Evolutionary conservation across 1,140 invertebrate genomes (phyloP), one percentile per base, ranked within the genome.

Genomic region (Frieseomelitta varia): DNA sequence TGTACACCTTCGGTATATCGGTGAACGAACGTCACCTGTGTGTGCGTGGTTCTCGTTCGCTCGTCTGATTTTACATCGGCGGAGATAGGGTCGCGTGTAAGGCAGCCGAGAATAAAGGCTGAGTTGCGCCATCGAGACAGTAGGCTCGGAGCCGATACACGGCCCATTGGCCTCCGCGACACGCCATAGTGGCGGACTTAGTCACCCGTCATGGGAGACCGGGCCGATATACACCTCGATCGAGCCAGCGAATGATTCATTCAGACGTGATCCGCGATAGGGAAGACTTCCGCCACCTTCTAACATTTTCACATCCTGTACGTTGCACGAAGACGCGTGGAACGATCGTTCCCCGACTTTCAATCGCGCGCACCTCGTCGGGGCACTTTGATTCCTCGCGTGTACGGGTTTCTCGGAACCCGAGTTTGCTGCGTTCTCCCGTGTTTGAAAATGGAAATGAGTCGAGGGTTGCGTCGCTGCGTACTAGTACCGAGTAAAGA

Each of bases 151-250:
- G 72, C 58, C 85, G 74, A 79, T 73, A 63, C 69, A 21, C 56
- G 63, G 51, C n/a, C 30, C 79, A 87, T 88, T 85, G 87, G 58
- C 53, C 56, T 34, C 85, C 55, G 84, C 71, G 86, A 81, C 85
- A 85, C 78, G 72, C 39, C 39, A 47, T 78, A 78, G 67, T 63
- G 69, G 27, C 73, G 88, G 85, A 85, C 83, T 91, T 91, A 91
- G 92, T 91, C 90, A 91, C 85, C 87, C 27, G 90, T 91, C 91
- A 91, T 92, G 89, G 88, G 85, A 91, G 89, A 90, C 88, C 84
- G 51, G 19, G 53, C 27, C 39, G 61, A 78, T 27, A 53, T 63
- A 80, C 77, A 71, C 53, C 11, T 27, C 84, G 79, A 86, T 77
- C 67, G 72, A 56, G 15, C 63, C 10, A 39, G 51, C 17, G 79